phyloP scores from a whole-genome alignment of 2,888 invertebrate genomes.

The Lasioglossum malachurum region DNA sequence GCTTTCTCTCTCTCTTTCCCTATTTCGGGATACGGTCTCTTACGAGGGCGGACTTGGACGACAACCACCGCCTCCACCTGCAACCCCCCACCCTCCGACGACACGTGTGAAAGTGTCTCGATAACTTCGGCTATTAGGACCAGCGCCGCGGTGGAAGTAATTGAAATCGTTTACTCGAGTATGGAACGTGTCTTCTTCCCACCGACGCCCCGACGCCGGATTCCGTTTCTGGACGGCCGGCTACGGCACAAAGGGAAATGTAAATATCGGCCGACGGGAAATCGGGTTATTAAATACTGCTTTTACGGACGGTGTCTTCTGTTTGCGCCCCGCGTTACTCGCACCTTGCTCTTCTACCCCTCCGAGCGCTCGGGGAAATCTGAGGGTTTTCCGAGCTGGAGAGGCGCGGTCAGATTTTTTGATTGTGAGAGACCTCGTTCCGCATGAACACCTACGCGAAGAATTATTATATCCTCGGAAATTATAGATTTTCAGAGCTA shows the following conservation, averaged over 20 bases:
- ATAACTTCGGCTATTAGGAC: conserved; percentile 62
- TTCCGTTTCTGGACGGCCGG: background rate
- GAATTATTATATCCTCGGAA: too few species aligned
- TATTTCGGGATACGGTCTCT: conserved; percentile 36
- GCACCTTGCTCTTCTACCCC: background rate
- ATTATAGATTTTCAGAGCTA: background rate
- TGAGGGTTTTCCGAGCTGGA: background rate
- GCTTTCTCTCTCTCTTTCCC: background rate
- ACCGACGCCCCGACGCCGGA: background rate
- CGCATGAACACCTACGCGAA: too few species aligned
- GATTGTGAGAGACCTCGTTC: background rate
- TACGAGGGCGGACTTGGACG: conserved; percentile 64
- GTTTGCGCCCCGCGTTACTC: background rate
- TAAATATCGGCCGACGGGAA: conserved; percentile 24
- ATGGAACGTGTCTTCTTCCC: conserved; percentile 38
- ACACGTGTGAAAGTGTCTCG: conserved; percentile 67
- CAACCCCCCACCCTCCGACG: conserved; percentile 49
- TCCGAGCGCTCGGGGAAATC: background rate
- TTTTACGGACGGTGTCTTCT: conserved; percentile 12
- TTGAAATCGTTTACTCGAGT: conserved; percentile 52
- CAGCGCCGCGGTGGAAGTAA: conserved; percentile 30
- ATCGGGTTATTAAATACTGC: conserved; percentile 21
- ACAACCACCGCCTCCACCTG: conserved; percentile 40
- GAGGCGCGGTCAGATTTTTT: background rate
- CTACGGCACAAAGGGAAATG: background rate